These are phyloP conservation scores for Phycodurus eques DNA, from an alignment of 2,113 vertebrate genomes.

Conservation along the genomic window DNA sequence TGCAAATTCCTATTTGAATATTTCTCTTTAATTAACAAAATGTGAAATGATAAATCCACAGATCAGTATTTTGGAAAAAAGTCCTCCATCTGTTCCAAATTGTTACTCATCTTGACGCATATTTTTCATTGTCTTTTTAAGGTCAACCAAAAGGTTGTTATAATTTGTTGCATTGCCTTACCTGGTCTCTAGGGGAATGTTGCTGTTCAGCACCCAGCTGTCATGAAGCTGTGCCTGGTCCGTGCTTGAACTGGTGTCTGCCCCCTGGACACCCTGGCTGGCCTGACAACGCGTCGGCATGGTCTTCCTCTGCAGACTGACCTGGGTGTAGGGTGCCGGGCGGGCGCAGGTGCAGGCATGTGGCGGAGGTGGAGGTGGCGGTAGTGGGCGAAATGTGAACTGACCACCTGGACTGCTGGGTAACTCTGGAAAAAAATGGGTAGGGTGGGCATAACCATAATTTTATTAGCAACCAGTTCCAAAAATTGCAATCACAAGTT, in stretches of 20 bases:
- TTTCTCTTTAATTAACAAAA: slow-evolving; percentile 23
- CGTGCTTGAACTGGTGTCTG: slow-evolving; percentile 73
- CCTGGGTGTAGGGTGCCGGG: slow-evolving; percentile 81
- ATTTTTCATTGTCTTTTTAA: background rate
- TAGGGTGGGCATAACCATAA: slow-evolving; percentile 50
- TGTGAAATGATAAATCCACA: slow-evolving; percentile 15
- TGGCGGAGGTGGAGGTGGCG: slow-evolving; percentile 85
- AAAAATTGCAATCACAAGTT: slow-evolving; percentile 67
- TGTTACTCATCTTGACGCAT: background rate
- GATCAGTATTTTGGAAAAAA: slow-evolving; percentile 7
- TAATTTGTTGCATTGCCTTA: slow-evolving; percentile 47
- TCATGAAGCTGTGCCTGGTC: slow-evolving; percentile 86
- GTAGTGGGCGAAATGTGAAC: slow-evolving; percentile 93
- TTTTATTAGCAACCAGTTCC: slow-evolving; percentile 55
- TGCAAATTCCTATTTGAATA: slow-evolving; percentile 30
- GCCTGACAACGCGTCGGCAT: slow-evolving; percentile 90
- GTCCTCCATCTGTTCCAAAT: slow-evolving; percentile 10
- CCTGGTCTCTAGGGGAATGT: slow-evolving; percentile 97
- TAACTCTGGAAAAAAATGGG: slow-evolving; percentile 73
- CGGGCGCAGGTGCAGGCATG: slow-evolving; percentile 91
- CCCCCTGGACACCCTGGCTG: slow-evolving; percentile 76
- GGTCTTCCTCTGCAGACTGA: slow-evolving; percentile 89
- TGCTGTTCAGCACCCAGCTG: slow-evolving; percentile 97
- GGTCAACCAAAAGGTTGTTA: background rate
- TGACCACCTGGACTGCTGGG: slow-evolving; percentile 88